Conservation (phyloP, 2,113 vertebrate species). For the Nymphicus hollandicus region DNA sequence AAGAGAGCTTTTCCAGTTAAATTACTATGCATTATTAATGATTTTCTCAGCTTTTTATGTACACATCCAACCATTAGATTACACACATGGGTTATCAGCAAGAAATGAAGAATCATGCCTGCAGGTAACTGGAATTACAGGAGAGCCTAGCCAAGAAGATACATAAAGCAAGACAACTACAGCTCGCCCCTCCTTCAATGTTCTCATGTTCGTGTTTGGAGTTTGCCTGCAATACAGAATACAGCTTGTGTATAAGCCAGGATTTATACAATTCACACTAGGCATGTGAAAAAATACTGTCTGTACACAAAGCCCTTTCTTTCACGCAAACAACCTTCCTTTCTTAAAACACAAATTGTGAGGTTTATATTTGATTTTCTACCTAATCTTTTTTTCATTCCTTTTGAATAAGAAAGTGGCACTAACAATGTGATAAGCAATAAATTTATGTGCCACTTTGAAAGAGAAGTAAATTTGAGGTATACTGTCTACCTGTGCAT, state of each 20-base stretch:
- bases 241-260: neutral
- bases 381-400: neutral
- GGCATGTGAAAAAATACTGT: neutral
- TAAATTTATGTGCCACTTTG: neutral
- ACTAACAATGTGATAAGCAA: neutral
- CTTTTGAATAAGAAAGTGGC: neutral
- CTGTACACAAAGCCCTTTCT: neutral
- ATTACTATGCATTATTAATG: neutral
- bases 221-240: neutral
- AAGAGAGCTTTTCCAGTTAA: neutral
- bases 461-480: neutral
- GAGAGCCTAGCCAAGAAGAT: neutral
- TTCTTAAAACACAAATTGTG: neutral
- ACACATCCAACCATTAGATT: neutral
- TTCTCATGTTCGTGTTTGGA: neutral
- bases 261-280: neutral
- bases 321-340: neutral
- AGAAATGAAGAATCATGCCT: neutral
- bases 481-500: neutral
- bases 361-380: neutral
- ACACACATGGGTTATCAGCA: neutral
- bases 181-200: neutral
- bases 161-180: neutral
- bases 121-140: neutral
- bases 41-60: neutral